phyloP scores from a whole-genome alignment of 2,888 invertebrate species.

The Anagyrus pseudococci region DNA sequence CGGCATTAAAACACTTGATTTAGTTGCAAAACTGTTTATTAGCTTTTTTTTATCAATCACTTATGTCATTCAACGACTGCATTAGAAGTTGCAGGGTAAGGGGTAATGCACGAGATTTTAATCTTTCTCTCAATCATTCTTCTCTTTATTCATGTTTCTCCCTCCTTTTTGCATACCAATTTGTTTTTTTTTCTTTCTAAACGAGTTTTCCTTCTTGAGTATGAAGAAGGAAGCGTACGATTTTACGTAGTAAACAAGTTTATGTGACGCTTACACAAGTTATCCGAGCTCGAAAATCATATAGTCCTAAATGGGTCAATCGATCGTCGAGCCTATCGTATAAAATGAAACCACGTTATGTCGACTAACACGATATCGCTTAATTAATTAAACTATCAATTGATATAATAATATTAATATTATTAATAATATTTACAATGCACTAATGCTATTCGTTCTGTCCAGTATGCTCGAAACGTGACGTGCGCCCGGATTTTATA shows the following conservation, averaged over 20 bases:
- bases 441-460: slow-evolving; percentile 50
- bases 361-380: slow-evolving; percentile 54
- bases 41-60: slow-evolving; percentile 24
- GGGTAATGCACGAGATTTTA: slow-evolving; percentile 15
- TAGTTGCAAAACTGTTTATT: slow-evolving; percentile 43
- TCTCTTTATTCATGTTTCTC: slow-evolving; percentile 25
- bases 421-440: slow-evolving; percentile 58
- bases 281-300: slow-evolving; percentile 40
- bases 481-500: slow-evolving; percentile 45
- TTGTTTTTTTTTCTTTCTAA: slow-evolving; percentile 2
- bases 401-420: slow-evolving; percentile 55
- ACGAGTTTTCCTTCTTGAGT: too few species aligned
- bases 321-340: slow-evolving; percentile 47
- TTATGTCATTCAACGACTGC: slow-evolving; percentile 18
- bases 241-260: slow-evolving; percentile 34
- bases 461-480: slow-evolving; percentile 50
- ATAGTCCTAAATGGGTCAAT: slow-evolving; percentile 39
- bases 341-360: slow-evolving; percentile 56
- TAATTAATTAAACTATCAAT: slow-evolving; percentile 58
- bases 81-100: too few species aligned
- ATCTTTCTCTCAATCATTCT: slow-evolving; percentile 32
- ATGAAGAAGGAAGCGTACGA: slow-evolving; percentile 27
- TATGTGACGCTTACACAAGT: slow-evolving; percentile 34
- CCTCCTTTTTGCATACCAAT: slow-evolving; percentile 18
- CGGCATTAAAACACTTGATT: slow-evolving; percentile 43